Evolutionary conservation across 2,113 vertebrate species (phyloP).

Genomic region (Pitta sordida): DNA sequence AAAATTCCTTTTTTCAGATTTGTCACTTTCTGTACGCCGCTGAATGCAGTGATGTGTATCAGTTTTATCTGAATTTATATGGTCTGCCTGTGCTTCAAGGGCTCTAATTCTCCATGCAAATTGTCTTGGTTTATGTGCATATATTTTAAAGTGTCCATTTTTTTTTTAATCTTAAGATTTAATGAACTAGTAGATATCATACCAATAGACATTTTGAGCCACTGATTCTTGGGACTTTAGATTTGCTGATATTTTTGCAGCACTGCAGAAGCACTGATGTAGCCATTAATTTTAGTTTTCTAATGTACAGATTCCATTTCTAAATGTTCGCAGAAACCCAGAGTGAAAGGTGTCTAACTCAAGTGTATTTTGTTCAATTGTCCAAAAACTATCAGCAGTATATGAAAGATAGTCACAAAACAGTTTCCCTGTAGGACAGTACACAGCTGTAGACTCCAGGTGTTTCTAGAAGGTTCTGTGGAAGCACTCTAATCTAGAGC

Average conservation of each 20-base stretch:
- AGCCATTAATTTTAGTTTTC: not conserved
- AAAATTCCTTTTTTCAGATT: not conserved
- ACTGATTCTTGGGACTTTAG: not conserved
- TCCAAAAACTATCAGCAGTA: not conserved
- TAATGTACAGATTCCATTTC: not conserved
- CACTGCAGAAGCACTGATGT: not conserved
- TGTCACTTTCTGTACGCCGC: not conserved
- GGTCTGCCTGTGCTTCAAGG: not conserved
- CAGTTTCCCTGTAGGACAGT: not conserved
- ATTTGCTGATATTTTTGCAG: not conserved
- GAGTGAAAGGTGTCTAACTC: not conserved
- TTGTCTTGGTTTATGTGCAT: not conserved
- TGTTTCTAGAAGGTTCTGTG: not conserved
- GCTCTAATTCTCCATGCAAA: not conserved
- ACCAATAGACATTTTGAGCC: not conserved
- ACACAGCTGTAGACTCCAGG: fast-evolving
- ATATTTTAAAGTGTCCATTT: not conserved
- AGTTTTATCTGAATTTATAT: not conserved
- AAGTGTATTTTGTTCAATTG: not conserved
- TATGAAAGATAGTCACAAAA: not conserved
- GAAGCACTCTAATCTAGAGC: not conserved
- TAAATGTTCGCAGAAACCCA: not conserved
- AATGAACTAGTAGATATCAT: not conserved
- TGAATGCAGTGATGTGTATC: not conserved
- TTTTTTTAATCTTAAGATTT: not conserved